These are phyloP conservation scores for Ernsta delagoae DNA, from an alignment of 2,888 invertebrate species.

Conservation along the genomic window DNA sequence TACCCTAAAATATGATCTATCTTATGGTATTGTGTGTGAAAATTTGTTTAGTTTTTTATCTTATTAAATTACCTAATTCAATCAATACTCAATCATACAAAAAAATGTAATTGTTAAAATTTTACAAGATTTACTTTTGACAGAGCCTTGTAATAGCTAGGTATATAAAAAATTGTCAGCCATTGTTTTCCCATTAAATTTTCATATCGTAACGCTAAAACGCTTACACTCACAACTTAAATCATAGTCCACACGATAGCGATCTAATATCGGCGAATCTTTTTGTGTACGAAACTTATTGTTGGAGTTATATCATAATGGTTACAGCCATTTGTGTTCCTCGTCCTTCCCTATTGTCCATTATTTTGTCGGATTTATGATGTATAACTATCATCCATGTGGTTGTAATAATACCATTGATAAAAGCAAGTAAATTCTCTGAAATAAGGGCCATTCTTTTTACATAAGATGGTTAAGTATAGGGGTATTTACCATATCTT, in stretches of 20 bases:
- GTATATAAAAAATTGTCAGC: too few relatives aligned
- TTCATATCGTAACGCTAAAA: neutral
- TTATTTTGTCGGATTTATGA: conserved; percentile 54
- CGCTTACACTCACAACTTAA: conserved; percentile 44
- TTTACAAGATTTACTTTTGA: too few relatives aligned
- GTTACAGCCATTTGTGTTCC: conserved; percentile 45
- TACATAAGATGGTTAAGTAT: too few relatives aligned
- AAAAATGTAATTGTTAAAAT: too few relatives aligned
- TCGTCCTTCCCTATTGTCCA: conserved; percentile 70
- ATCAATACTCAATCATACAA: too few relatives aligned
- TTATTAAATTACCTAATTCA: too few relatives aligned
- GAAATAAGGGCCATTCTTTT: too few relatives aligned
- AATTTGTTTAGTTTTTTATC: too few relatives aligned
- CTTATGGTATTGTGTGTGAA: too few relatives aligned
- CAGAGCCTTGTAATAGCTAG: neutral
- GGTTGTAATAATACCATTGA: conserved; percentile 12
- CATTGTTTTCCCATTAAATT: neutral
- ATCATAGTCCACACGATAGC: conserved; percentile 57
- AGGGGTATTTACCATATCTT: too few relatives aligned
- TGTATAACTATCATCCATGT: conserved; percentile 40
- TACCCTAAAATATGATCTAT: too few relatives aligned
- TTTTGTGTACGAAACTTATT: conserved; percentile 79
- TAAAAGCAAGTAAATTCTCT: neutral
- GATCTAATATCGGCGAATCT: conserved; percentile 72
- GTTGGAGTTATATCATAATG: conserved; percentile 71